These are phyloP conservation scores for Trachelus troglodyta DNA, from an alignment of 2,888 invertebrate genomes.

Conservation along the genomic window DNA sequence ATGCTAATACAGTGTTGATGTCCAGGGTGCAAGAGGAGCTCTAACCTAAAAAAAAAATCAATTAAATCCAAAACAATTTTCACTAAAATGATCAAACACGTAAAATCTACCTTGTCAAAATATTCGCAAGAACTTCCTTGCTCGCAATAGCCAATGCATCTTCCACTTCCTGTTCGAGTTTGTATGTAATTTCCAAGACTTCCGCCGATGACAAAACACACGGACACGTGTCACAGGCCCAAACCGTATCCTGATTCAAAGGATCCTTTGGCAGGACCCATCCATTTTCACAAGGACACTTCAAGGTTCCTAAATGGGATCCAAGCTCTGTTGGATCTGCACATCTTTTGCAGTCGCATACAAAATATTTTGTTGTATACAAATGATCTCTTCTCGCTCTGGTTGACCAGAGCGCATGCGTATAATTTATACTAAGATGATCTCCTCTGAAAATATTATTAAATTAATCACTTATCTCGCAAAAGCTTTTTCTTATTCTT, in stretches of 20 bases:
- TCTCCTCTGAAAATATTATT: conserved; percentile 68
- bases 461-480: background rate
- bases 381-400: conserved; percentile 83
- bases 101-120: conserved; percentile 71
- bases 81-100: background rate
- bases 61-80: conserved; percentile 1
- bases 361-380: conserved; percentile 82
- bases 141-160: conserved; percentile 72
- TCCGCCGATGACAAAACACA: conserved; percentile 75
- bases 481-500: background rate
- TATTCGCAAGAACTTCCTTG: conserved; percentile 75
- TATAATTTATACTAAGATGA: conserved; percentile 86
- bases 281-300: conserved; percentile 76
- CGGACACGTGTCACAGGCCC: conserved; percentile 80
- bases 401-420: conserved; percentile 90
- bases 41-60: conserved; percentile 44
- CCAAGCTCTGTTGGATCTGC: conserved; percentile 84
- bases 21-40: conserved; percentile 78
- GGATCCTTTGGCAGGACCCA: conserved; percentile 79
- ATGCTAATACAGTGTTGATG: conserved; percentile 87
- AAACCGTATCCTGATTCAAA: conserved; percentile 77
- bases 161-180: conserved; percentile 84
- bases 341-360: conserved; percentile 80
- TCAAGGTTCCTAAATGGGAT: conserved; percentile 78
- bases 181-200: conserved; percentile 75